Base-by-base conservation (phyloP, 2,113 vertebrate species). In the Orcinus orca region DNA sequence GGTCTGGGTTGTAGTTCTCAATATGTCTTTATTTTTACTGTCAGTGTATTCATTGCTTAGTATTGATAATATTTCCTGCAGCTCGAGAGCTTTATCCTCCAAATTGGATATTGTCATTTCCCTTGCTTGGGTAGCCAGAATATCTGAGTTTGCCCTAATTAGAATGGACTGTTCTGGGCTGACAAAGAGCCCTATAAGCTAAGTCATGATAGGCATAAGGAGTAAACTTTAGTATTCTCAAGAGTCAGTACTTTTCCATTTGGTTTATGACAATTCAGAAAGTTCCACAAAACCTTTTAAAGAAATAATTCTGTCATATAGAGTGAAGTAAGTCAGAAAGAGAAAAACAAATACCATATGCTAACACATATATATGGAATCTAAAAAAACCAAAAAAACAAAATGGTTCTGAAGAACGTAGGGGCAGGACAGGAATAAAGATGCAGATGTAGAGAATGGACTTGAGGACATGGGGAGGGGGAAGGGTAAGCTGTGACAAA, bases 21-120 rank as follows among this genome's bases (percentile, higher is more conserved):
- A 15, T 58, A 12, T 44, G 6, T 86, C 65, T 94, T 97, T 87
- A 58, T 87, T 93, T 96, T 95, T 67, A 62, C 77, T 38, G 31
- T 96, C 8, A 96, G 33, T 47, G 13, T 74, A 90, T 97, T 93
- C 94, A 97, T 90, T 95, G 17, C 76, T 97, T 90, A 93, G 2
- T 70, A 88, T 36, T 73, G 36, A 86, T 94, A 93, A 29, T 93
- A 87, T 88, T 97, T 98, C 36, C 60, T 92, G 77, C 76, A 95
- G 44, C 55, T 97, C 47, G 21, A 94, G 71, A 94, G 60, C 90
- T 97, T 97, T 97, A 79, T 0, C 3, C 25, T 96, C 68, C 90
- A 94, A 93, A 93, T 38, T 94, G 47, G 23, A 77, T 88, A 15
- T 58, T 87, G 53, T 95, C 97, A 94, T 82, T 97, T 83, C 50